A percentile compares a stretch with the other conserved stretches of the same genome.
Evolutionary conservation across 2,113 vertebrate genomes (phyloP).

Genomic region (Proterorhinus semilunaris): DNA sequence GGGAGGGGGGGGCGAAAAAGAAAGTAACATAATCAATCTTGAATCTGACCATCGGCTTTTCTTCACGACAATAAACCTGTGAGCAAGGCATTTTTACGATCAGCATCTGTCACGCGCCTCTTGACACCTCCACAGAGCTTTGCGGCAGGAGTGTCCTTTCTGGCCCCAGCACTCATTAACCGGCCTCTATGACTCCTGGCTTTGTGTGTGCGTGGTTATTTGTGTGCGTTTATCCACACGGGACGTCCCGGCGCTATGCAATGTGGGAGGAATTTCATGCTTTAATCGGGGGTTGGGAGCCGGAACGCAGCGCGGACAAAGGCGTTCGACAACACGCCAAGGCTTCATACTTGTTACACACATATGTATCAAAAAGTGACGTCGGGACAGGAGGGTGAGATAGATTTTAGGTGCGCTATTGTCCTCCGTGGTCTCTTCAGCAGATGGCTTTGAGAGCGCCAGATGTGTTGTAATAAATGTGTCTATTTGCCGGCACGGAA

Average conservation of each 20-base stretch:
- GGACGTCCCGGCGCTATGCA: slow-evolving; percentile 53
- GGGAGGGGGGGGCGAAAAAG: slow-evolving; percentile 26
- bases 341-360: slow-evolving; percentile 12
- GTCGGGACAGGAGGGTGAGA: slow-evolving; percentile 13
- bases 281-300: slow-evolving; percentile 56
- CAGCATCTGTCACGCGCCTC: slow-evolving; percentile 62
- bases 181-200: slow-evolving; percentile 49
- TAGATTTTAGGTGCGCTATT: slow-evolving; percentile 19
- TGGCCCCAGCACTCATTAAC: slow-evolving; percentile 55
- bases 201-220: slow-evolving; percentile 39
- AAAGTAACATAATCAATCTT: slow-evolving; percentile 56
- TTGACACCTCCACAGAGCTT: slow-evolving; percentile 49
- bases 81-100: slow-evolving; percentile 63
- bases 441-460: slow-evolving; percentile 59
- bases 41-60: slow-evolving; percentile 43
- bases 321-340: neutral
- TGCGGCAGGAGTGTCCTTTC: slow-evolving; percentile 27
- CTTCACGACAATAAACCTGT: slow-evolving; percentile 62
- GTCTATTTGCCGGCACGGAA: neutral
- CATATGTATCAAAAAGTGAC: slow-evolving; percentile 8
- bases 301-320: slow-evolving; percentile 67
- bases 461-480: slow-evolving; percentile 33
- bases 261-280: slow-evolving; percentile 64
- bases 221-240: slow-evolving; percentile 52
- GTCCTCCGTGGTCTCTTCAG: slow-evolving; percentile 45